Base-by-base conservation (phyloP, 2,888 invertebrate species). In the Scaptomyza parva region DNA sequence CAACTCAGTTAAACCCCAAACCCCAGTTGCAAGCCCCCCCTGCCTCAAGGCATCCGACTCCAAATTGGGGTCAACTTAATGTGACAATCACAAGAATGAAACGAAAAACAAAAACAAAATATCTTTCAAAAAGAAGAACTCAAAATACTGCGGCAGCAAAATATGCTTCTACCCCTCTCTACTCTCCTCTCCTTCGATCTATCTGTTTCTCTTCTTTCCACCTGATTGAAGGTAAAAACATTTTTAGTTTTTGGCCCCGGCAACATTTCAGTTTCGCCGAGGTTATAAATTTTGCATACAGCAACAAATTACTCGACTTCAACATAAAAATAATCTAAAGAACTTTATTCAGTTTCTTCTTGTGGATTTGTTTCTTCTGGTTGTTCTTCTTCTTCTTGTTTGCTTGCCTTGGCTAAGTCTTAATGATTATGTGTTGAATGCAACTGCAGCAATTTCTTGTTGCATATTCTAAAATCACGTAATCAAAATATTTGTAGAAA, bases 41-140 rank as follows among this genome's bases (percentile, higher is more conserved):
- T 14, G n/a, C 9, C 40, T 64, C 70, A 70, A 70, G 70, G 70
- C 65, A 54, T 35, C 28, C 17, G 17, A 33, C 26, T 2, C 35
- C 5, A 9, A 35, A 81, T 68, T 71, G 79, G 75, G 86, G 86
- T 86, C 86, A 86, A 35, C 58, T 9, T 52, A 47, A 64, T 83
- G 75, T 83, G 77, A 83, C 74, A 83, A 75, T 70, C 80, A n/a
- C n/a, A n/a, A n/a, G 70, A 65, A 50, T 58, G 45, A 65, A 63
- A n/a, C n/a, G n/a, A 67, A 55, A 65, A 67, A 76, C 33, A 39
- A 24, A 24, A 24, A 57, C 68, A 70, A 61, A 20, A n/a, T 35
- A 35, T 37, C 37, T 37, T 33, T n/a, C n/a, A n/a, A n/a, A 12
- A 17, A 17, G 14, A 11, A 18, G 12, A 18, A 30, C 14, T 17